Conservation (phyloP, 2,113 vertebrate species). For the Lonchura striata region DNA sequence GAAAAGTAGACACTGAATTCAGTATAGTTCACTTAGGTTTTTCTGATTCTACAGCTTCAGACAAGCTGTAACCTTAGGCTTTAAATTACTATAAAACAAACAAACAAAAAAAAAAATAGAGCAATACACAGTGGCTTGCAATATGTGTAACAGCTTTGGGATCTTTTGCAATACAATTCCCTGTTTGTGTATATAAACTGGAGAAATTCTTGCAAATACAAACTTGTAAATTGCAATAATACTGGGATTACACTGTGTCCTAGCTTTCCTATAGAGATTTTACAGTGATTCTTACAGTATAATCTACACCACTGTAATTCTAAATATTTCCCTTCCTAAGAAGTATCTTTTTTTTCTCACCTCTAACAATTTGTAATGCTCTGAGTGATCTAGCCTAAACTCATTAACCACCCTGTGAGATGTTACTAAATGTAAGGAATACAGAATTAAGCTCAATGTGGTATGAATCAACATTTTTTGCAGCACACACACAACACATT, state of each 20-base stretch:
- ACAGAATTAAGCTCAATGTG: not conserved
- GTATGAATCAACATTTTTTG: not conserved
- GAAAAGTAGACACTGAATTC: not conserved
- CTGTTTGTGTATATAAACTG: not conserved
- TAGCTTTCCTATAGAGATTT: not conserved
- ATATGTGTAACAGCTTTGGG: not conserved
- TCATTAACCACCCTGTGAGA: not conserved
- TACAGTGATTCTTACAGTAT: not conserved
- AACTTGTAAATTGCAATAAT: not conserved
- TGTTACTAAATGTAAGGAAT: not conserved
- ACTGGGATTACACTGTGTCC: not conserved
- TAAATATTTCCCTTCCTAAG: not conserved
- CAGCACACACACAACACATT: fast-evolving
- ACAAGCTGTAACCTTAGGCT: not conserved
- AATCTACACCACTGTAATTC: not conserved
- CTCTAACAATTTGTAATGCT: not conserved
- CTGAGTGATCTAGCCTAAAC: not conserved
- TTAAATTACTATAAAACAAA: not conserved
- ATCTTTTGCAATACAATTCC: not conserved
- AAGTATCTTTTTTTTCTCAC: not conserved
- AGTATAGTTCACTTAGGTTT: not conserved
- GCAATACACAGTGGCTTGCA: not conserved
- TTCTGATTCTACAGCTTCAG: not conserved
- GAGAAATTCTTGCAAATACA: not conserved
- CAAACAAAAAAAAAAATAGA: not conserved